Percentiles rank a stretch among this genome's conserved stretches.
phyloP scores from a whole-genome alignment of 2,797 vertebrate species.

The Micropoecilia bifurca region DNA sequence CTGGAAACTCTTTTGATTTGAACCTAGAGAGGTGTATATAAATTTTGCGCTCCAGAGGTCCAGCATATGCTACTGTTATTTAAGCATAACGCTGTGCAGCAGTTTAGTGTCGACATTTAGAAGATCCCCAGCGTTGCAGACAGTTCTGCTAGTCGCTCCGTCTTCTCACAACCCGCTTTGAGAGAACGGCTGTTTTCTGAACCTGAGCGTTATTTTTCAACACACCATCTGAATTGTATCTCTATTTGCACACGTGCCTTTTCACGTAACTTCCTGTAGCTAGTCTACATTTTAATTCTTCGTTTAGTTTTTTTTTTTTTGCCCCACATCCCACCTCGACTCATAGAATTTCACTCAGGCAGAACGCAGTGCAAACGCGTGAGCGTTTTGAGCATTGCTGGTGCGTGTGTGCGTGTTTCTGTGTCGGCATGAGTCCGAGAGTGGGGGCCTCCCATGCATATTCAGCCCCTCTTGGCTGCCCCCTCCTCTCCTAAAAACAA shows the following conservation, averaged over 20 bases:
- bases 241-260: slow-evolving; percentile 1
- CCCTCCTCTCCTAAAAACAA: not conserved
- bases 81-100: not conserved
- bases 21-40: not conserved
- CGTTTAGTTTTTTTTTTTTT: not conserved
- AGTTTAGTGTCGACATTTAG: not conserved
- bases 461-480: slow-evolving; percentile 14
- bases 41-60: not conserved
- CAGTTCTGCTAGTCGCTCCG: not conserved
- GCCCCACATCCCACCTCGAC: not conserved
- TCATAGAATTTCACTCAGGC: slow-evolving; percentile 18
- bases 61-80: not conserved
- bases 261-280: slow-evolving; percentile 4
- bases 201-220: not conserved
- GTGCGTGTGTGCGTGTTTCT: not conserved
- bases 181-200: not conserved
- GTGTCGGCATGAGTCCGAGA: slow-evolving; percentile 17
- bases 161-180: not conserved
- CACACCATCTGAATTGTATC: not conserved
- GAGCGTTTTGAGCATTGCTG: not conserved
- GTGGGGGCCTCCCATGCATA: slow-evolving; percentile 23
- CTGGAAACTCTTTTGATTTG: not conserved
- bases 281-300: not conserved
- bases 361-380: slow-evolving; percentile 6
- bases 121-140: not conserved